phyloP scores from a whole-genome alignment of 2,113 vertebrate genomes.

The Gymnorhina tibicen region DNA sequence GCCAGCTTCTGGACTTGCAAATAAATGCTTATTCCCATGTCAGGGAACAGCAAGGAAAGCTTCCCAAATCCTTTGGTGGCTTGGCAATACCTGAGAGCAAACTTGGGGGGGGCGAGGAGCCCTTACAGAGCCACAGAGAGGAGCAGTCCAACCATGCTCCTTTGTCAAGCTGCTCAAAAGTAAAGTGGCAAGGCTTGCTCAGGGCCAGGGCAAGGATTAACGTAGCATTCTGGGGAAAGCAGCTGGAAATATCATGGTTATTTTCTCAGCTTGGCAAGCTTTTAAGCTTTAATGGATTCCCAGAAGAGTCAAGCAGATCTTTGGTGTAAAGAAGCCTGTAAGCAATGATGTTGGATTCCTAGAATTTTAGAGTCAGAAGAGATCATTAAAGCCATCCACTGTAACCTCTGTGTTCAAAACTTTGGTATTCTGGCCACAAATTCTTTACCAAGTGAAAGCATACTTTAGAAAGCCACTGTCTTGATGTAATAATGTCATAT shows the following conservation, averaged over 20 bases:
- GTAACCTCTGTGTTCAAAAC: not conserved
- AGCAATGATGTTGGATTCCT: not conserved
- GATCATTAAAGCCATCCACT: not conserved
- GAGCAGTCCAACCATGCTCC: not conserved
- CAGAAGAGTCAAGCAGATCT: not conserved
- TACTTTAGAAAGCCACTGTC: not conserved
- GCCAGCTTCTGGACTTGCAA: not conserved
- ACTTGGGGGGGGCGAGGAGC: rapidly evolving
- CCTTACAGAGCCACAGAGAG: not conserved
- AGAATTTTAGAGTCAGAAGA: not conserved
- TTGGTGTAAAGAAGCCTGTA: not conserved
- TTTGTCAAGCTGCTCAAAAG: not conserved
- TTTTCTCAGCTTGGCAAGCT: not conserved
- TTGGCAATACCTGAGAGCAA: not conserved
- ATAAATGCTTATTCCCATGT: not conserved
- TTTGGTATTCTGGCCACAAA: not conserved
- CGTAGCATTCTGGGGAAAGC: not conserved
- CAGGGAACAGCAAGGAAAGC: not conserved
- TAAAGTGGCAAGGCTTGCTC: not conserved
- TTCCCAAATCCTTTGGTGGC: not conserved
- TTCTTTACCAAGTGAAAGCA: not conserved
- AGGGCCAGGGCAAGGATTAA: not conserved
- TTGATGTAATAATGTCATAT: not conserved
- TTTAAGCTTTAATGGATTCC: not conserved
- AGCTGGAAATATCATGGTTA: not conserved